Evolutionary conservation across 2,797 vertebrate genomes (phyloP).

Genomic region (Karalla daura): DNA sequence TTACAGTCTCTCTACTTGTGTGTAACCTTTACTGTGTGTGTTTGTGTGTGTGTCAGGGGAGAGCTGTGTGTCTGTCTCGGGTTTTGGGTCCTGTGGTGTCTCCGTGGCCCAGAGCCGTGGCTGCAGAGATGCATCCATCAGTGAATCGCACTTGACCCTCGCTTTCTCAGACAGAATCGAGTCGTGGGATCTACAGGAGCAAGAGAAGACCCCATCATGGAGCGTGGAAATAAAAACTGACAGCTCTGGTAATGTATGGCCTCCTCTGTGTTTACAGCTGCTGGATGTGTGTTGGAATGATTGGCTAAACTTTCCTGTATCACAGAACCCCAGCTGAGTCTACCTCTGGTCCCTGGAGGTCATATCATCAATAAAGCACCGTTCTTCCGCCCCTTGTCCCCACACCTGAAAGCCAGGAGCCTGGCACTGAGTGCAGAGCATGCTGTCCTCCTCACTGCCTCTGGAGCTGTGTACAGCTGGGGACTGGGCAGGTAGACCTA

Average conservation of each 20-base stretch:
- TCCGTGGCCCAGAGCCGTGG: slow-evolving; percentile 45
- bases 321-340: slow-evolving; percentile 53
- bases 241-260: slow-evolving; percentile 20
- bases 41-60: slow-evolving; percentile 77
- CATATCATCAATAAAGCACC: slow-evolving; percentile 83
- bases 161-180: slow-evolving; percentile 75
- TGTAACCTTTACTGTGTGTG: slow-evolving; percentile 39
- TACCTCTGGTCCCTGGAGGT: slow-evolving; percentile 88
- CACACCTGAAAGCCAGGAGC: slow-evolving; percentile 76
- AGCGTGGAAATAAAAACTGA: slow-evolving; percentile 57
- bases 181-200: slow-evolving; percentile 77
- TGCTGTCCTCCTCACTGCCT: slow-evolving; percentile 81
- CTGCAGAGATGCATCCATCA: slow-evolving; percentile 83
- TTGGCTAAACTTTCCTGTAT: neutral
- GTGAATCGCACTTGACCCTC: slow-evolving; percentile 83
- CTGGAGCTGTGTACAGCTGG: slow-evolving; percentile 87
- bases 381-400: slow-evolving; percentile 80
- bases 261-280: neutral
- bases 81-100: neutral
- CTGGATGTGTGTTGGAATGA: neutral
- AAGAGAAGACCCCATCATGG: slow-evolving; percentile 68
- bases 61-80: no score
- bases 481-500: slow-evolving; percentile 88
- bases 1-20: rapidly evolving
- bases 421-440: slow-evolving; percentile 88